Evolutionary conservation across 1,140 invertebrate species (phyloP), one percentile per base, ranked within the genome.

Genomic region (Sesamia nonagrioides): DNA sequence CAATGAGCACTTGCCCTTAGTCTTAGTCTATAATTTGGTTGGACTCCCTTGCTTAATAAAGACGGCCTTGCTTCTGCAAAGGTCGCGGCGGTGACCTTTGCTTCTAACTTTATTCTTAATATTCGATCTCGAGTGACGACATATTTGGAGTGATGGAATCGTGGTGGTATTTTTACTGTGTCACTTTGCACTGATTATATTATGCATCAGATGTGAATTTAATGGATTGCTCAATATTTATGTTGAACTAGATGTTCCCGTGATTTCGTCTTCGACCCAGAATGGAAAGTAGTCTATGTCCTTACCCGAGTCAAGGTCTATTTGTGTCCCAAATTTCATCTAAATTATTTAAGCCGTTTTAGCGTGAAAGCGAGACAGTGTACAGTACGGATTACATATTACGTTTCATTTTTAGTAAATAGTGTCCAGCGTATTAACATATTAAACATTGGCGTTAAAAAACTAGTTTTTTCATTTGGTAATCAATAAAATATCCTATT

Each of bases 51-150:
- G 69, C 74, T 58, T 73, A 77, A 81, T 74, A 73, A 33, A 37
- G 50, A 27, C 66, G 86, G 66, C 90, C 90, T 91, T 83, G 90
- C 85, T 88, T 90, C 88, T 82, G 84, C 80, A 89, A 89, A 91
- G 89, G 90, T 91, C 89, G 81, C 42, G 68, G 77, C 52, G 63
- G 18, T 84, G 88, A 90, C 90, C 89, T 91, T 87, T 88, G 77
- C 73, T 79, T 72, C 81, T 79, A 85, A 88, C 83, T 90, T 90
- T 87, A 91, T 89, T 88, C 89, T 86, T 76, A 83, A 82, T 84
- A 86, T 85, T 87, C 83, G 81, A 87, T 82, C 84, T 68, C 75
- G 68, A 80, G 81, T 87, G 86, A 89, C 88, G 89, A 89, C 89
- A 90, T 87, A 77, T 68, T 83, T 79, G 56, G 69, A 68, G 79